Evolutionary conservation across 2,113 vertebrate species (phyloP), one percentile per base, ranked within the genome.

Genomic region (Chaetura pelagica): DNA sequence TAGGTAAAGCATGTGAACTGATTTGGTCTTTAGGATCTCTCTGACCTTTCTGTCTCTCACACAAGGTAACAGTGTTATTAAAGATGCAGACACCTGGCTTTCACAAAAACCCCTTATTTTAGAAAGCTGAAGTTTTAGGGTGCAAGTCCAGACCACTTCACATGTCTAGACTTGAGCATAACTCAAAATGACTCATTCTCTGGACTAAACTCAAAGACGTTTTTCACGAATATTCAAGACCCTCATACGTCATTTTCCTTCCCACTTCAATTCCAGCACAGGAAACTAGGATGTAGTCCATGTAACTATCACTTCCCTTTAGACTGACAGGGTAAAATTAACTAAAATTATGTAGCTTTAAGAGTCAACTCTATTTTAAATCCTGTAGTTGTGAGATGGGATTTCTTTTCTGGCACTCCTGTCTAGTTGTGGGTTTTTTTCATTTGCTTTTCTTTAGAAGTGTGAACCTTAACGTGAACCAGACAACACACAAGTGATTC

Each of bases 181-280:
- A 83, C 22, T 80, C 54, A 89, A 58, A 93, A 68, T 93, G 1
- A 94, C 26, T 93, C 51, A 95, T 67, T 69, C 23, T 86, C 79
- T 92, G 80, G 55, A 84, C 64, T 78, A 74, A 90, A 82, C 61
- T 84, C 89, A 93, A 83, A 93, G 75, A 4, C 23, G 49, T 86
- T 94, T 91, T 80, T 92, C 71, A 93, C 77, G 9, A 93, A 83
- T 90, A 88, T 93, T 93, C 85, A 93, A 88, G 42, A 93, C 7
- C 4, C 5, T 80, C 10, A 20, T 46, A 57, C 58, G 29, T 54
- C 3, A 30, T 69, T 82, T 91, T 82, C 12, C 76, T 81, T 46
- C 44, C 44, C 3, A 0, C 22, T 83, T 76, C 24, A 79, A 9
- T 67, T 88, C 30, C 26, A 85, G 40, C 11, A 76, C 30, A 58